Evolutionary conservation across 2,888 invertebrate genomes (phyloP), one percentile per base, ranked within the genome.

Genomic region (Zhengitettix transpicula): DNA sequence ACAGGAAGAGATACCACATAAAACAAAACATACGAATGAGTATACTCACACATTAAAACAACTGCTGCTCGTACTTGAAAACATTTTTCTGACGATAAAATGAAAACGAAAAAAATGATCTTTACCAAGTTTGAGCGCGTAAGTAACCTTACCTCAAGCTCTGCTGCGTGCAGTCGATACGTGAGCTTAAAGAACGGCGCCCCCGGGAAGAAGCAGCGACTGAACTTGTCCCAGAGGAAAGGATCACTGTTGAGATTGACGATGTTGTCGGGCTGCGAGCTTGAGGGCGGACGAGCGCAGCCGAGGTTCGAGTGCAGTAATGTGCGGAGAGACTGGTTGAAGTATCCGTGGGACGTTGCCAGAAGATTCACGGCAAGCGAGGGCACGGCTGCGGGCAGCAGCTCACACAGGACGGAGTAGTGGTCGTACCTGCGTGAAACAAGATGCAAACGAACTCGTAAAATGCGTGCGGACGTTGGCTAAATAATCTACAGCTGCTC

Each of bases 331-430:
- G 77, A 72, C 66, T 76, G 73, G 67, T 81, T 80, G 67, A 82
- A 81, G 67, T 76, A 81, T 7, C 84, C 84, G 64, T 78, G 75
- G 2, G 78, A 75, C 0, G 78, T 75, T 0, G 81, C 80, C n/a
- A 79, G 71, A 42, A 85, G 69, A 28, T 77, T 76, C 1, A 83
- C 73, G 28, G 82, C 82, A 61, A 85, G 69, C 1, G 83, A 82
- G 10, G 85, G 85, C 58, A 84, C 73, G 1, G 80, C 78, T 12
- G 81, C 79, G 0, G 85, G 84, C 53, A 85, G 71, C 15, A 84
- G 70, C 69, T 85, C 85, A 66, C 84, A 84, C 9, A 85, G 72
- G 10, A 81, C 79, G 1, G 84, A 80, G 70, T 85, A 85, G 69
- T 85, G 85, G 68, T 85, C 85, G 67, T 84, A 85, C 15, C 81